Conservation (phyloP, 2,888 invertebrate species). For the Melanotus villosus region DNA sequence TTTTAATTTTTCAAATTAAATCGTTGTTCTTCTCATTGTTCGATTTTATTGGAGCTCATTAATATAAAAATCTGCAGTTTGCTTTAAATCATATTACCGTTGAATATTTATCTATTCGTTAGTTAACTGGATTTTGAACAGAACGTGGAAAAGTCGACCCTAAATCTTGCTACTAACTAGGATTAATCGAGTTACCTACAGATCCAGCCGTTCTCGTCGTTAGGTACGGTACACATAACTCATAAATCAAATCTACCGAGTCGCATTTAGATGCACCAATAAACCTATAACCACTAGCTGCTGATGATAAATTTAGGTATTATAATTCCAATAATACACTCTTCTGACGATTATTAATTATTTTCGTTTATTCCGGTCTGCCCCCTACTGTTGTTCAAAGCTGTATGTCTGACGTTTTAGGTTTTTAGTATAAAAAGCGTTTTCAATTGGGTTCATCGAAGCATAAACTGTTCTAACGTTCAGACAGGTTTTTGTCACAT, state of each 20-base stretch:
- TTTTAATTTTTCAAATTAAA: neutral
- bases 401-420: too few species aligned
- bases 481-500: too few species aligned
- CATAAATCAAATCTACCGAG: constrained; percentile 32
- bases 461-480: too few species aligned
- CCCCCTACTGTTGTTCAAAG: too few species aligned
- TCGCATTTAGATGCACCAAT: constrained; percentile 37
- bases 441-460: too few species aligned
- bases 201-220: constrained; percentile 26
- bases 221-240: constrained; percentile 17
- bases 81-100: constrained; percentile 2
- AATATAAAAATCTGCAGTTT: neutral
- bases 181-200: constrained; percentile 25
- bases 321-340: constrained; percentile 21
- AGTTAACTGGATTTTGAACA: constrained; percentile 19
- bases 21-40: neutral
- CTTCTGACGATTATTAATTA: constrained; percentile 23
- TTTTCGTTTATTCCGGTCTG: neutral
- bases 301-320: constrained; percentile 28
- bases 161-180: constrained; percentile 24
- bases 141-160: constrained; percentile 18
- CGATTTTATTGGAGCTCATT: constrained; percentile 1
- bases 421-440: too few species aligned
- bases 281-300: constrained; percentile 27
- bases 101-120: constrained; percentile 26